phyloP scores from a whole-genome alignment of 1,140 invertebrate genomes.

The Pristionchus pacificus region DNA sequence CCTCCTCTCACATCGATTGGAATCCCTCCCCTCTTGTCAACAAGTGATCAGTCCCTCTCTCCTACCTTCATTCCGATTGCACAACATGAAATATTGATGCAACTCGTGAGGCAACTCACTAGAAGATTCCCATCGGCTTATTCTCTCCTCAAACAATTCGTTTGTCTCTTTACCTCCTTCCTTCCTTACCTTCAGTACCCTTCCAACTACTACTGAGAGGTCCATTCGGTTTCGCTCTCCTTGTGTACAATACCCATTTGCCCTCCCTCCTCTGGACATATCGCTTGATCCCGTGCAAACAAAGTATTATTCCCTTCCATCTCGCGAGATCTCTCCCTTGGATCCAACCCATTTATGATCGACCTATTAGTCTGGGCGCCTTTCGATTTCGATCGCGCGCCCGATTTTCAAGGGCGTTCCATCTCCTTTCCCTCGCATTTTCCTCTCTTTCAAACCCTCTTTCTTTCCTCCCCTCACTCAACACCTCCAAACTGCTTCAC shows the following conservation, averaged over 20 bases:
- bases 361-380: too few species aligned
- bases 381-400: too few species aligned
- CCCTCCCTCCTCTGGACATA: too few species aligned
- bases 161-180: conserved; percentile 12
- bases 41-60: conserved; percentile 16
- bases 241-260: too few species aligned
- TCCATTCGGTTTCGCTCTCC: not conserved
- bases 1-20: not conserved
- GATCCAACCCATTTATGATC: not conserved
- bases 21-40: conserved; percentile 2
- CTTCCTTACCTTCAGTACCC: not conserved
- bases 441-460: not conserved
- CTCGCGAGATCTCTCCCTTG: not conserved
- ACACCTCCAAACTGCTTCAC: not conserved
- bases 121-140: conserved; percentile 11
- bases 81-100: not conserved
- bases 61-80: conserved; percentile 10
- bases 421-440: not conserved
- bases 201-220: not conserved
- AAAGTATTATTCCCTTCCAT: too few species aligned
- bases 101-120: conserved; percentile 19
- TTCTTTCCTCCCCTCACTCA: not conserved
- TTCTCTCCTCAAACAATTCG: conserved; percentile 17
- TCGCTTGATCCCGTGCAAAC: too few species aligned
- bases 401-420: not conserved